Evolutionary conservation across 2,797 vertebrate species (phyloP).

Genomic region (Platyrinchus mystaceus): DNA sequence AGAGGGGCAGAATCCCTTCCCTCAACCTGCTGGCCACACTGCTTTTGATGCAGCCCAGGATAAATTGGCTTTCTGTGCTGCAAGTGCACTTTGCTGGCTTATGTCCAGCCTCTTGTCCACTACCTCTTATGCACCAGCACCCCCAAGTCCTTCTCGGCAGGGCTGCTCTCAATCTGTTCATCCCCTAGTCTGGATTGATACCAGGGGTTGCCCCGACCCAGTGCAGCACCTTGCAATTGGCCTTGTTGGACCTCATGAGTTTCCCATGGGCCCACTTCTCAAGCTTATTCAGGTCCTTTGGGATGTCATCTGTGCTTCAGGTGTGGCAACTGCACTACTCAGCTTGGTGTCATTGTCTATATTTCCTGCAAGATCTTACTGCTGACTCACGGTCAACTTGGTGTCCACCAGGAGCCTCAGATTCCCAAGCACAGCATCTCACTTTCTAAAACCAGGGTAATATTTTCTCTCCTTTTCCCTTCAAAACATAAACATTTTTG

Average conservation of each 20-base stretch:
- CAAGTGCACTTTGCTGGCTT: no score
- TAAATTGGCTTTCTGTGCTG: rapidly evolving
- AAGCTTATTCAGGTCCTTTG: background rate
- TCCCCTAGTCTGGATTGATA: background rate
- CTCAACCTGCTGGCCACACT: rapidly evolving
- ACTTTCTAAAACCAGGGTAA: background rate
- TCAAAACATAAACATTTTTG: background rate
- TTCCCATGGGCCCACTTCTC: background rate
- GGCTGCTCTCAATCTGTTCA: background rate
- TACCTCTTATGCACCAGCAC: background rate
- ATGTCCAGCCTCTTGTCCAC: background rate
- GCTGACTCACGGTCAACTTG: background rate
- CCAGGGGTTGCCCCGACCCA: background rate
- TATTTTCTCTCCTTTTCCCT: background rate
- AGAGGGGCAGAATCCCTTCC: background rate
- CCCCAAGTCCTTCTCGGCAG: background rate
- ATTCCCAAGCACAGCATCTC: background rate
- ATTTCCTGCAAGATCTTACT: background rate
- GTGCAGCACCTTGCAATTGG: background rate
- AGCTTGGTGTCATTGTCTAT: background rate
- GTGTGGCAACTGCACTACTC: rapidly evolving
- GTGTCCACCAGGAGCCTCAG: background rate
- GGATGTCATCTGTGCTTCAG: background rate
- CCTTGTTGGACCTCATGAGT: background rate
- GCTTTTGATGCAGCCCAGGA: background rate